phyloP scores from a whole-genome alignment of 2,888 invertebrate genomes.

The Drosophila demipolita region DNA sequence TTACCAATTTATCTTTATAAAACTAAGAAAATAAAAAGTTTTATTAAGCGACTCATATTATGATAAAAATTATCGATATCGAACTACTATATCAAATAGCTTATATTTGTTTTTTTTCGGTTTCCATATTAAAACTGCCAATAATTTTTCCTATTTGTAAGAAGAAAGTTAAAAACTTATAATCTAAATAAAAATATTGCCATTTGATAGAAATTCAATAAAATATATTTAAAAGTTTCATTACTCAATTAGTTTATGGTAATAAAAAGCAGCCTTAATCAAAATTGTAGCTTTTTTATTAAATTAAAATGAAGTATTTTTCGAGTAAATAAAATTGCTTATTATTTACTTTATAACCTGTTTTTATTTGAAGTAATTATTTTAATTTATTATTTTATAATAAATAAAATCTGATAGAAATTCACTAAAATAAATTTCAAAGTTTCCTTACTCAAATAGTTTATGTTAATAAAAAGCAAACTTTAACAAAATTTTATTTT shows the following conservation, averaged over 20 bases:
- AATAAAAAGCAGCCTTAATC: too few relatives aligned
- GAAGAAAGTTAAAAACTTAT: too few relatives aligned
- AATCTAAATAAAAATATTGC: rapidly evolving
- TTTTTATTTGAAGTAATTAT: too few relatives aligned
- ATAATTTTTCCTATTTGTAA: too few relatives aligned
- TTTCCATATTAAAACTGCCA: too few relatives aligned
- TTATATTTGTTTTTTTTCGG: neutral
- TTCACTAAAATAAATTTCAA: neutral
- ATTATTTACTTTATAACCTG: too few relatives aligned
- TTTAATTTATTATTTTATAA: too few relatives aligned
- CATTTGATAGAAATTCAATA: neutral
- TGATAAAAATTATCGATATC: neutral
- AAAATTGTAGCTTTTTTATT: too few relatives aligned
- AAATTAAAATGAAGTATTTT: neutral
- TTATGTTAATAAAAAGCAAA: too few relatives aligned
- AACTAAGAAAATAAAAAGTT: neutral
- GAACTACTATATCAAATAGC: neutral
- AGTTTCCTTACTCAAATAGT: neutral
- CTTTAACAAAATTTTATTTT: too few relatives aligned
- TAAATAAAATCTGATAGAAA: neutral
- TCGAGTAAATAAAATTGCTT: too few relatives aligned
- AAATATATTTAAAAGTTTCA: neutral
- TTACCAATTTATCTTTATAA: neutral
- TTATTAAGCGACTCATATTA: neutral
- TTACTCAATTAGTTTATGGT: too few relatives aligned